Conservation (phyloP, 2,888 invertebrate species). For the Cistogaster globosa region DNA sequence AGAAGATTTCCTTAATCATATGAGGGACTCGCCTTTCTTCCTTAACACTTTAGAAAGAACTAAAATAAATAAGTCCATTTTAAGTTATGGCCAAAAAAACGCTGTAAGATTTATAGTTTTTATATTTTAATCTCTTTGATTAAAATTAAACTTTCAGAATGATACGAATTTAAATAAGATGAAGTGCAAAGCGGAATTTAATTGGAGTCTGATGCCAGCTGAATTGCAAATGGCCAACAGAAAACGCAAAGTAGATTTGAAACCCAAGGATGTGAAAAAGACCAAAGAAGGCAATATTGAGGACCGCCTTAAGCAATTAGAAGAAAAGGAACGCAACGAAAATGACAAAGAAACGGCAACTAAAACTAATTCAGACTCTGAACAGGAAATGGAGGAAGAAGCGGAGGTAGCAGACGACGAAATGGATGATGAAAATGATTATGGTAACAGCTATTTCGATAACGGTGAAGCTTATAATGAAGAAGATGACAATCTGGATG, state of each 20-base stretch:
- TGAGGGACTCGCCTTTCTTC: conserved; percentile 86
- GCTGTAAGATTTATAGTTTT: conserved; percentile 70
- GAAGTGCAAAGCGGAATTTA: conserved; percentile 79
- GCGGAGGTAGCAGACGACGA: conserved; percentile 86
- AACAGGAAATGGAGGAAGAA: conserved; percentile 77
- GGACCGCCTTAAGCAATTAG: conserved; percentile 86
- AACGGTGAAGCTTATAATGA: conserved; percentile 94
- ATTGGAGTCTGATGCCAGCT: conserved; percentile 86
- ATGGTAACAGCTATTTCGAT: conserved; percentile 93
- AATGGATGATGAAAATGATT: conserved; percentile 94
- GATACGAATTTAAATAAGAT: conserved; percentile 77
- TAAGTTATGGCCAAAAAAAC: conserved; percentile 76
- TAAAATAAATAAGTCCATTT: conserved; percentile 63
- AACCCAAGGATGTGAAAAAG: conserved; percentile 73
- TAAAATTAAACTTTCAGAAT: conserved; percentile 73
- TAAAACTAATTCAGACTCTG: conserved; percentile 86
- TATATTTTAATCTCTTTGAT: not conserved
- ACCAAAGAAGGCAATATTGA: conserved; percentile 77
- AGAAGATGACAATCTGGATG: conserved; percentile 93
- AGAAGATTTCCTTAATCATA: conserved; percentile 88
- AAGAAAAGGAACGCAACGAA: conserved; percentile 85
- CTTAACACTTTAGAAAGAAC: conserved; percentile 74
- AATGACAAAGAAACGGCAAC: conserved; percentile 86
- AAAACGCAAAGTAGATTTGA: conserved; percentile 75
- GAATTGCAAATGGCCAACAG: conserved; percentile 83